phyloP scores from a whole-genome alignment of 2,797 vertebrate genomes.

The Myotis daubentonii region DNA sequence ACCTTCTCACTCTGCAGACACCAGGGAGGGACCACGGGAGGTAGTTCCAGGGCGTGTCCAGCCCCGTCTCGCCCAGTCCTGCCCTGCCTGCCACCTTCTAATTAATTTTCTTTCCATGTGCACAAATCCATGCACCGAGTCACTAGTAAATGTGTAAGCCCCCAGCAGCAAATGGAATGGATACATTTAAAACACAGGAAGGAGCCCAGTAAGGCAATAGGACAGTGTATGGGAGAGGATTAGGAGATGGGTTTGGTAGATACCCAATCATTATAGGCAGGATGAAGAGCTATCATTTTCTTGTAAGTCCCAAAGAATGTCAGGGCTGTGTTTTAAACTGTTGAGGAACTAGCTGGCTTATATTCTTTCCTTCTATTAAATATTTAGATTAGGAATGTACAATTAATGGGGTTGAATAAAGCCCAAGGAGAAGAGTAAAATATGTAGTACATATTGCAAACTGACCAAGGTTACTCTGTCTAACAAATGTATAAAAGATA shows the following conservation, averaged over 20 bases:
- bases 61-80: too few species aligned
- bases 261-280: background rate
- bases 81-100: too few species aligned
- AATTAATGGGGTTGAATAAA: background rate
- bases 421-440: background rate
- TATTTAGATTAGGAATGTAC: background rate
- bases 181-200: background rate
- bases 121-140: too few species aligned
- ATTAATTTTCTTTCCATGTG: too few species aligned
- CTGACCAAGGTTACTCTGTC: background rate
- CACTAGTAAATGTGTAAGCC: background rate
- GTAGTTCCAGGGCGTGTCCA: too few species aligned
- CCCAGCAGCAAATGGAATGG: background rate
- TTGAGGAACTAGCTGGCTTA: background rate
- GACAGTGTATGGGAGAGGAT: background rate
- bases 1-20: too few species aligned
- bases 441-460: background rate
- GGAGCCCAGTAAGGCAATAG: background rate
- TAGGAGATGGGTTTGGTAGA: too few species aligned
- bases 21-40: too few species aligned
- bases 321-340: too few species aligned
- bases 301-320: background rate
- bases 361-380: background rate
- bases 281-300: background rate
- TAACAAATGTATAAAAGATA: background rate